Evolutionary conservation across 2,888 invertebrate species (phyloP), one percentile per base, ranked within the genome.

Genomic region (Drosophila leonis): DNA sequence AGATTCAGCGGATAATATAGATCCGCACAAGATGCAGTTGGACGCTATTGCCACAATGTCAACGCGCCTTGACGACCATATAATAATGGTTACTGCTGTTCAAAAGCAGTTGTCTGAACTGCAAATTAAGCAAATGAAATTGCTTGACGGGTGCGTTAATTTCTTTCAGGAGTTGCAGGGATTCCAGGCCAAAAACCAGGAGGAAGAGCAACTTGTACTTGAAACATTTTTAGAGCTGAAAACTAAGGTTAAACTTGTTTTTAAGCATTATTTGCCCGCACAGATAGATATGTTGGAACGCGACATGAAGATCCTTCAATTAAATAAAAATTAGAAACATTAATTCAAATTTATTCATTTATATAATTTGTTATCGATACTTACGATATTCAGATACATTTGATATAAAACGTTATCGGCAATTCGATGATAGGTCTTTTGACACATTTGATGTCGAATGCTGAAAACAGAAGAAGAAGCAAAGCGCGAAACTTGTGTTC

Each of bases 121-220:
- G 20, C 69, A 78, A 24, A 1, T 54, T 4, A 55, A 78, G 39
- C 72, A 80, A 63, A 8, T 57, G 8, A 9, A 18, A 1, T 42
- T 75, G 10, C 61, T 80, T 7, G 72, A 78, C 29, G 65, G 31
- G 7, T 75, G 75, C 44, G 31, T 44, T 9, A 57, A 72, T 5
- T 63, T 70, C 41, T 57, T 80, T 4, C 35, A 65, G 4, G 81
- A 80, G n/a, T 57, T 80, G 0, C 48, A 65, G 1, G 9, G 4
- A 2, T 60, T 72, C 1, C 31, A 65, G 2, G 56, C 75, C 2
- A 20, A 55, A 41, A 62, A 29, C 3, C 24, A 5, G 1, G 8
- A 20, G 6, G 81, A 80, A 42, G 48, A 37, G 6, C 51, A 65
- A 35, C 18, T 75, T 0, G 18, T 80, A 1, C 6, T 55, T 7